Conservation (phyloP, 2,797 vertebrate species). For the Pterois miles region DNA sequence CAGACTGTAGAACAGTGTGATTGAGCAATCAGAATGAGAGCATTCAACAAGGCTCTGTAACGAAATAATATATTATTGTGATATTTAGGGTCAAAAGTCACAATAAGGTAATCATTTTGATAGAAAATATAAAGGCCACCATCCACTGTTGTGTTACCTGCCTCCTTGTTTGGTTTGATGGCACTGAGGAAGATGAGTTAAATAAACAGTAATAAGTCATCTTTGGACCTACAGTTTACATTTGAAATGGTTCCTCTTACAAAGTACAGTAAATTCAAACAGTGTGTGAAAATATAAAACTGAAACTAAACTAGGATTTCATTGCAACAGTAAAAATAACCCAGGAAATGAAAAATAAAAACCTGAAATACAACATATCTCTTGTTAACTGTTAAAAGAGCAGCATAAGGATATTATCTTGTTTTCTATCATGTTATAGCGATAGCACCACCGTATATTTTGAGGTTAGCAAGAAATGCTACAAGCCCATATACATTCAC, state of each 20-base stretch:
- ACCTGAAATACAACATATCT: background rate
- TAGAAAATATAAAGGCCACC: background rate
- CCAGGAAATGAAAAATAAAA: background rate
- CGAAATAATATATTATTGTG: background rate
- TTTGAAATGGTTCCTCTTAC: background rate
- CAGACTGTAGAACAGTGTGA: too few species aligned
- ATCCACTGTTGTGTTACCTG: background rate
- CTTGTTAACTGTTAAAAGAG: background rate
- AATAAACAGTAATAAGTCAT: background rate
- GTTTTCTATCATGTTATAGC: too few species aligned
- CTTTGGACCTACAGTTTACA: too few species aligned
- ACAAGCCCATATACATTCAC: background rate
- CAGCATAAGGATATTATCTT: background rate
- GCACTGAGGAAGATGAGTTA: background rate
- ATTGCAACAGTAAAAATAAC: background rate
- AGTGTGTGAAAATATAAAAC: too few species aligned
- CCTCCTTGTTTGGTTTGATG: background rate
- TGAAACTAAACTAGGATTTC: background rate
- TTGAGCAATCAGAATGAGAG: too few species aligned
- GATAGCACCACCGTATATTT: background rate
- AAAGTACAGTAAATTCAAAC: background rate
- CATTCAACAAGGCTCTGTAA: too few species aligned
- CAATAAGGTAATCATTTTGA: background rate
- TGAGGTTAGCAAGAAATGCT: background rate
- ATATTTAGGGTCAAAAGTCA: background rate